Percentiles rank a stretch among this genome's conserved stretches.
Evolutionary conservation across 1,140 invertebrate species (phyloP).

Genomic region (Microplitis demolitor): DNA sequence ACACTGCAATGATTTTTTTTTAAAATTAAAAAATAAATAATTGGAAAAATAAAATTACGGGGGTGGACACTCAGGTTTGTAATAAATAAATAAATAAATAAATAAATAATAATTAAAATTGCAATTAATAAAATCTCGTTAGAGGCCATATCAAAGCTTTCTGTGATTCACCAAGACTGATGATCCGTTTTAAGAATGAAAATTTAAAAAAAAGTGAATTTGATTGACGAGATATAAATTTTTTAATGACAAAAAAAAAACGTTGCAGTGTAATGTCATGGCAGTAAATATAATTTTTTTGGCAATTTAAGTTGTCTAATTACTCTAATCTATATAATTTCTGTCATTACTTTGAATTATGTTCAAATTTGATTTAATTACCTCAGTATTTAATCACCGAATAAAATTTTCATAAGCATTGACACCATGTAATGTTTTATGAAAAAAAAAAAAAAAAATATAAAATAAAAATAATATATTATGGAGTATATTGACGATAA

Average conservation of each 20-base stretch:
- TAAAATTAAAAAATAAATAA: background rate
- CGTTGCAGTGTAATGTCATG: background rate
- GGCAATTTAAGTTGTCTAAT: too few species aligned
- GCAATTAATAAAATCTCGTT: slow-evolving; percentile 25
- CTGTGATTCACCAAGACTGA: slow-evolving; percentile 60
- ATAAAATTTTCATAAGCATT: too few species aligned
- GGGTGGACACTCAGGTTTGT: background rate
- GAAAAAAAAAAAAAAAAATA: background rate
- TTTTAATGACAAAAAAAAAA: slow-evolving; percentile 10
- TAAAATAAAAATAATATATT: slow-evolving; percentile 3
- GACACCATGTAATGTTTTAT: too few species aligned
- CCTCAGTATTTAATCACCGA: too few species aligned
- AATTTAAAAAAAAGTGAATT: slow-evolving; percentile 8
- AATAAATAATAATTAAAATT: background rate
- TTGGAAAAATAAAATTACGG: too few species aligned
- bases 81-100: background rate
- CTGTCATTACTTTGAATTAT: too few species aligned
- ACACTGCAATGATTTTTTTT: background rate
- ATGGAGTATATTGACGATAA: slow-evolving; percentile 36
- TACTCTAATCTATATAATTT: too few species aligned
- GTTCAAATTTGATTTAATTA: too few species aligned
- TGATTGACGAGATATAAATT: slow-evolving; percentile 16
- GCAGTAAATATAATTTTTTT: too few species aligned
- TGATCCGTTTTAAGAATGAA: slow-evolving; percentile 40
- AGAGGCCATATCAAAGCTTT: slow-evolving; percentile 58